These are phyloP conservation scores for Urosaurus nigricauda DNA, from an alignment of 2,797 vertebrate genomes.

Conservation along the genomic window DNA sequence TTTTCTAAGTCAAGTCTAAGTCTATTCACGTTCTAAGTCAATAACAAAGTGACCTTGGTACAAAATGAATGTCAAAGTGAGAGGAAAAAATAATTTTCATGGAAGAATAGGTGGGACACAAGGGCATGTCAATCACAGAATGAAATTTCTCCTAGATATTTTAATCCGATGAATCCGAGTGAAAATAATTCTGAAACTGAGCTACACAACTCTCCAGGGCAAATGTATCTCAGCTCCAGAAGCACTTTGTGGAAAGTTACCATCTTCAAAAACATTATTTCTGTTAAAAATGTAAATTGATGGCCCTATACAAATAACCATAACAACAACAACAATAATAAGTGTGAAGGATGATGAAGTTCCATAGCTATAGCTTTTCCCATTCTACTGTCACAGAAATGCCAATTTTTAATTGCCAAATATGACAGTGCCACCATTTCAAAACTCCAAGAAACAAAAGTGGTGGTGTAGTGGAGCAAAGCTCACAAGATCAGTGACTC, in stretches of 20 bases:
- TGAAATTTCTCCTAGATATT: neutral
- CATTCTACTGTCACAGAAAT: too few species aligned
- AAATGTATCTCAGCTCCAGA: neutral
- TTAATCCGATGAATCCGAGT: conserved; percentile 10
- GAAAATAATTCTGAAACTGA: neutral
- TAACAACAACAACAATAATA: too few species aligned
- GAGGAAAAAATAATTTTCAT: neutral
- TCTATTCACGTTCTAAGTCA: neutral
- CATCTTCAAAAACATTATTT: neutral
- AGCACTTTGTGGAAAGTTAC: conserved; percentile 10
- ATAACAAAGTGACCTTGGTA: neutral
- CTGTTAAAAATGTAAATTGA: neutral
- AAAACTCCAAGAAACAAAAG: too few species aligned
- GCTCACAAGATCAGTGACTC: too few species aligned
- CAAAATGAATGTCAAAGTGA: conserved; percentile 2
- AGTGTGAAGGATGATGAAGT: neutral
- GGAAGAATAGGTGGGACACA: neutral
- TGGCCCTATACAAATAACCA: too few species aligned
- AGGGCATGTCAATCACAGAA: conserved; percentile 10
- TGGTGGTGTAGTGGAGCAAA: too few species aligned
- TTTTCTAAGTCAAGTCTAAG: too few species aligned
- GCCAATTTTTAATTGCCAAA: too few species aligned
- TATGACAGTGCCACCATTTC: too few species aligned
- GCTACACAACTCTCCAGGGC: conserved; percentile 12
- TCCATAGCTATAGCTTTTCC: neutral